These are phyloP conservation scores for Yoshiicerus persimilis DNA, from an alignment of 1,140 invertebrate species.

Conservation along the genomic window DNA sequence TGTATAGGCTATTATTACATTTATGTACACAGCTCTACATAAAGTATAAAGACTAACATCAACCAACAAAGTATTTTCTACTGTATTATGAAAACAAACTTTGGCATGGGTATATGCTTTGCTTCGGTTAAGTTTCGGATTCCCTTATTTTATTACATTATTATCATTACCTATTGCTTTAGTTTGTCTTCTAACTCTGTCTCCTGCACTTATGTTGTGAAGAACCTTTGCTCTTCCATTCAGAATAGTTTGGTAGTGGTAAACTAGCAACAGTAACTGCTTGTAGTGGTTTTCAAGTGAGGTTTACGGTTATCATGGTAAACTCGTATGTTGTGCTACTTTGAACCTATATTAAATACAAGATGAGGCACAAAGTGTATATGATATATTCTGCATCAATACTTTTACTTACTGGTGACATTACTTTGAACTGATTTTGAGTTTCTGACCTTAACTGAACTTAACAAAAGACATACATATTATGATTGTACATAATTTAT, in stretches of 20 bases:
- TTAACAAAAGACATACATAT: not conserved
- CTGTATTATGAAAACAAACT: not conserved
- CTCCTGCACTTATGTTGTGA: not conserved
- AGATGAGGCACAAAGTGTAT: too few relatives aligned
- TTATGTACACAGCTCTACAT: too few relatives aligned
- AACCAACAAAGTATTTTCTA: too few relatives aligned
- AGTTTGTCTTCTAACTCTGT: not conserved
- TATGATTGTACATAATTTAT: not conserved
- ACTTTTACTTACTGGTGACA: too few relatives aligned
- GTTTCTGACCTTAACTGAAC: not conserved
- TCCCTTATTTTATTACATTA: not conserved
- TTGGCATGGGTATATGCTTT: too few relatives aligned
- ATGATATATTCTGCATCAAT: too few relatives aligned
- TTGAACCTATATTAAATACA: too few relatives aligned
- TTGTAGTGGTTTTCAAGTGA: not conserved
- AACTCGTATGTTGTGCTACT: not conserved
- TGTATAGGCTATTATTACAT: too few relatives aligned
- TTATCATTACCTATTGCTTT: not conserved
- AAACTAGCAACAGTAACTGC: not conserved
- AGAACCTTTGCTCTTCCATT: not conserved
- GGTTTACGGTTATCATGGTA: not conserved
- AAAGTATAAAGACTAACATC: too few relatives aligned
- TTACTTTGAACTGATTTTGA: not conserved
- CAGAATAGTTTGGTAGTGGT: not conserved
- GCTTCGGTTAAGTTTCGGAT: not conserved